These are phyloP conservation scores for Danaus plexippus DNA, from an alignment of 1,140 invertebrate species.

Conservation along the genomic window DNA sequence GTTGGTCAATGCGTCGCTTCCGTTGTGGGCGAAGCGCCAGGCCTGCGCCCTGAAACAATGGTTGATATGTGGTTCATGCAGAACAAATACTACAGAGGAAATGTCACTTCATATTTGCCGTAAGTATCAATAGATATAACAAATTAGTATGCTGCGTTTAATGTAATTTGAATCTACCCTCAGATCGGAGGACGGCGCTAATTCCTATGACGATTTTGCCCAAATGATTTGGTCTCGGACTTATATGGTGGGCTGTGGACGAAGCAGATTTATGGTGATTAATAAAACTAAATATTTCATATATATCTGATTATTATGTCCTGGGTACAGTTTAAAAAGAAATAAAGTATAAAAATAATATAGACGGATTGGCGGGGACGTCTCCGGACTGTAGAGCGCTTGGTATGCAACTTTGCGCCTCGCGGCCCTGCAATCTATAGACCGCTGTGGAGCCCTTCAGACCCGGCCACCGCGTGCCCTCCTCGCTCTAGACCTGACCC, in stretches of 20 bases:
- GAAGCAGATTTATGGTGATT: constrained; percentile 54
- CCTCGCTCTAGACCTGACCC: constrained; percentile 26
- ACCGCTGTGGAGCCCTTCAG: constrained; percentile 33
- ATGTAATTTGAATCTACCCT: constrained; percentile 10
- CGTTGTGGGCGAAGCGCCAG: constrained; percentile 57
- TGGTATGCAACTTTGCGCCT: constrained; percentile 61
- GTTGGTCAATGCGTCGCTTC: constrained; percentile 56
- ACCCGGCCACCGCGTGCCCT: constrained; percentile 35
- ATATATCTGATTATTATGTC: neutral
- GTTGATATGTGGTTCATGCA: constrained; percentile 61
- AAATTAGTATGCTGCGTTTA: neutral
- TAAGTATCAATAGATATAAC: constrained; percentile 19
- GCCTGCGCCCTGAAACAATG: constrained; percentile 51
- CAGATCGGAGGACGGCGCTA: constrained; percentile 22
- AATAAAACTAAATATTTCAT: constrained; percentile 6
- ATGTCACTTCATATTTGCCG: constrained; percentile 38
- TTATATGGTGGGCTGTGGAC: constrained; percentile 56
- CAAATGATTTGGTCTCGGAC: constrained; percentile 50
- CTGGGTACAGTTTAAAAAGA: no score
- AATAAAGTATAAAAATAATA: neutral
- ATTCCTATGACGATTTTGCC: constrained; percentile 50
- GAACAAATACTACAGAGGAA: constrained; percentile 35
- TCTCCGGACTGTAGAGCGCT: constrained; percentile 40
- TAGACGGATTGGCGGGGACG: constrained; percentile 34
- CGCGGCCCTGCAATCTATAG: constrained; percentile 30